phyloP scores from a whole-genome alignment of 2,888 invertebrate genomes.

The Brachypalpus laphriformis region DNA sequence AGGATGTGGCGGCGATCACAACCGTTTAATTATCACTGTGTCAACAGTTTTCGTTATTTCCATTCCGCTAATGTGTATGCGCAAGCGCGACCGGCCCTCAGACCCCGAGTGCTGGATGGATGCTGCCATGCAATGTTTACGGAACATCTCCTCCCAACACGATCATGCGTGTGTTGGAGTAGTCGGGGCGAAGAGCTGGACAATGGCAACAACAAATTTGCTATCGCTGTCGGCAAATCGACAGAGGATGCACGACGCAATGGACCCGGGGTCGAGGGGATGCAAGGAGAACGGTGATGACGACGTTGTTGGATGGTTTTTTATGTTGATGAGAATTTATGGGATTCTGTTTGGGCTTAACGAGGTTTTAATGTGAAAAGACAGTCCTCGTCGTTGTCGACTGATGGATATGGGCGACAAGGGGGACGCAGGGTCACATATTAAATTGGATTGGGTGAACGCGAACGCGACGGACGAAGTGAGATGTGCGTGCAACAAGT shows the following conservation, averaged over 20 bases:
- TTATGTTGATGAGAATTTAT: conserved; percentile 73
- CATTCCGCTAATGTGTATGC: conserved; percentile 73
- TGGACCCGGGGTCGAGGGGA: conserved; percentile 14
- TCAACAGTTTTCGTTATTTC: conserved; percentile 74
- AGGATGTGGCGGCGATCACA: conserved; percentile 61
- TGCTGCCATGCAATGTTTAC: conserved; percentile 17
- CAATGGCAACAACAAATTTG: conserved; percentile 58
- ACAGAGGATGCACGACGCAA: conserved; percentile 27
- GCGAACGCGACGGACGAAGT: conserved; percentile 6
- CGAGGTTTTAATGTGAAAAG: conserved; percentile 72
- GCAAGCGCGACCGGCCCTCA: conserved; percentile 64
- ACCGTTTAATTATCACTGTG: conserved; percentile 74
- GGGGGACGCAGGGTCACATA: conserved; percentile 1
- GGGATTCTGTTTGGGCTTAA: conserved; percentile 73
- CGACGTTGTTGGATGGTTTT: conserved; percentile 62
- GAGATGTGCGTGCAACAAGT: conserved; percentile 71
- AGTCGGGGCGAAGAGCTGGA: conserved; percentile 7
- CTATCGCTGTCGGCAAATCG: conserved; percentile 53
- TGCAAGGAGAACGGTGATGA: conserved; percentile 10
- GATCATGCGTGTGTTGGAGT: not conserved
- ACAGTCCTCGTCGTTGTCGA: conserved; percentile 43
- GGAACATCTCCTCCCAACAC: not conserved
- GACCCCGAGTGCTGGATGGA: conserved; percentile 8
- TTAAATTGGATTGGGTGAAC: conserved; percentile 46
- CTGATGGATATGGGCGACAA: not conserved